Conservation (phyloP, 2,113 vertebrate genomes). For the Polypterus senegalus region DNA sequence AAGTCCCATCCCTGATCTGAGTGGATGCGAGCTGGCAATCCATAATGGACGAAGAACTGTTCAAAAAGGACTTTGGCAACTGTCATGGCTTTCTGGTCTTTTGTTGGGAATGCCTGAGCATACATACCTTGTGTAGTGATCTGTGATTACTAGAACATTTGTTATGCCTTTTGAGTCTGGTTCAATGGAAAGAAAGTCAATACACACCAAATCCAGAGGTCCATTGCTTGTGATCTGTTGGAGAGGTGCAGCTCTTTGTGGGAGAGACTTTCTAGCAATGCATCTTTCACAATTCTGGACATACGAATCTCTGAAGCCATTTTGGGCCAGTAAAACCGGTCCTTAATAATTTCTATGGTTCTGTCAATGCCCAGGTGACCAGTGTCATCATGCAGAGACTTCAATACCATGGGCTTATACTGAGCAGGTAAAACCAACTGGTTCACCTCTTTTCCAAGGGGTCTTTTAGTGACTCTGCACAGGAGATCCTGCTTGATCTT, state of each 20-base stretch:
- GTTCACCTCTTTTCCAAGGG: not conserved
- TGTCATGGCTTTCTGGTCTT: conserved; percentile 8
- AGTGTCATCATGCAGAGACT: not conserved
- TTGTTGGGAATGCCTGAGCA: conserved; percentile 5
- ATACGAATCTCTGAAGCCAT: not conserved
- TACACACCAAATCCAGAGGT: conserved; percentile 10
- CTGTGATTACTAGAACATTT: conserved; percentile 12
- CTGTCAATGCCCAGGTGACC: not conserved
- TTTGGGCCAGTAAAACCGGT: conserved; percentile 1
- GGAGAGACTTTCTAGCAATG: not conserved
- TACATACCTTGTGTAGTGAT: conserved; percentile 9
- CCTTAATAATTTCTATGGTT: not conserved
- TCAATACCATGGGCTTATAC: not conserved
- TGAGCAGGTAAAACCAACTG: not conserved
- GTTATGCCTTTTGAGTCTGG: not conserved
- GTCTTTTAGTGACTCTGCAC: not conserved
- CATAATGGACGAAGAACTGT: conserved; percentile 11
- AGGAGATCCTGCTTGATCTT: not conserved
- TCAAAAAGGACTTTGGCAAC: conserved; percentile 8
- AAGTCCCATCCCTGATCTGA: conserved; percentile 3
- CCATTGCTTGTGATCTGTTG: not conserved
- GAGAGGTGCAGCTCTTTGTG: not conserved
- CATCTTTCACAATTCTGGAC: conserved; percentile 1
- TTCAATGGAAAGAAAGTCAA: conserved; percentile 10
- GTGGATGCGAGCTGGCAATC: conserved; percentile 2